Evolutionary conservation across 2,888 invertebrate species (phyloP), one percentile per base, ranked within the genome.

Genomic region (Ophion ellenae): DNA sequence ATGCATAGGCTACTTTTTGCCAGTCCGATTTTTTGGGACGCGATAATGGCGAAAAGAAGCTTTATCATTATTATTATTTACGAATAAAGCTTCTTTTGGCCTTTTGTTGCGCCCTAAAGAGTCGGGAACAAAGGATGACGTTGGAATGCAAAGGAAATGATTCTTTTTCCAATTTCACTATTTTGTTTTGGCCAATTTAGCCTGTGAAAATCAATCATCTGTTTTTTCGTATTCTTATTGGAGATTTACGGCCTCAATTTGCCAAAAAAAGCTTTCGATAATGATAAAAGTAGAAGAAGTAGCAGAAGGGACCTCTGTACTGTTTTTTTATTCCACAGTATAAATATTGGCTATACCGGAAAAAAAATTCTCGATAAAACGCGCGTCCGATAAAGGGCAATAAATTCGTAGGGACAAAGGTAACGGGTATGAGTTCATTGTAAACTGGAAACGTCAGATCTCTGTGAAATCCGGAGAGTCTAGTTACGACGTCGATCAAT

Each of bases 401-500:
- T 53, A 63, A 71, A 63, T 63, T 47, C 40, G 28, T 7, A 36
- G 28, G 40, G 67, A 17, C 57, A 73, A 74, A 57, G 24, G 61
- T 40, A 81, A 71, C 63, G 64, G 45, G 40, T 67, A 59, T 61
- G 61, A 69, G 80, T 80, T 83, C 36, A 24, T 86, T 40, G 69
- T 45, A 69, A 81, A 86, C 83, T 86, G 63, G 59, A 63, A 74
- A 81, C 69, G 70, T 70, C 45, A 53, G 67, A 69, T 66, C 70
- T 76, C 82, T 61, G 47, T 14, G 82, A 77, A 86, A 87, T 84
- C 81, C 82, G 70, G 64, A 77, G 87, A 86, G 84, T 83, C 85
- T 82, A 81, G 81, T 67, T 69, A 47, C 57, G 74, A 61, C 67
- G 78, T 82, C 87, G 88, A 88, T 88, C 88, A 87, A 88, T 88